Base-by-base conservation (phyloP, 2,888 invertebrate genomes). In the Chloroclysta siterata region DNA sequence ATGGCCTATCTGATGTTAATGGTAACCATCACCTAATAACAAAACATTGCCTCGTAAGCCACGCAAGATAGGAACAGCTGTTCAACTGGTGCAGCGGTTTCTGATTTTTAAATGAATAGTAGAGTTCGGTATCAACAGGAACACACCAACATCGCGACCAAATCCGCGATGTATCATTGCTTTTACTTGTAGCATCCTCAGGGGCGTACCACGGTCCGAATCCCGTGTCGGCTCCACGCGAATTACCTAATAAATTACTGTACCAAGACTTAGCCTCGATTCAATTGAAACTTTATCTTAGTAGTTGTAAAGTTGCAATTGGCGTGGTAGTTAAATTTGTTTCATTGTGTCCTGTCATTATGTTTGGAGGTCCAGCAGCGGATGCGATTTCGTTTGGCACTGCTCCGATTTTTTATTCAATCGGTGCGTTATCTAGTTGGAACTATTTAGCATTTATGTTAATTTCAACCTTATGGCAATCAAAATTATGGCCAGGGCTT, bases 131-230 rank as follows among this genome's bases (percentile, higher is more conserved):
- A 0, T 70, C 15, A 81, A 82, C 73, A 70, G 65, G 83, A 87
- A 77, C 62, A 63, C 39, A 79, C 13, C 78, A 72, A 68, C 66
- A 66, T 77, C 79, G 87, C 88, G 89, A 87, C 88, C 83, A 87
- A 87, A 85, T 81, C 80, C 83, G 81, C 87, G 83, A 83, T 83
- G 87, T 89, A 89, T 89, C 88, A 88, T 85, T 88, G 88, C 85
- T 85, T 88, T 87, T 88, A 85, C 85, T 84, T 83, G 82, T 82
- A 82, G 82, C 87, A 83, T 88, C 88, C 87, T 88, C 82, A 85
- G 84, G 76, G 84, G 84, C 83, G 83, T 83, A 85, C 73, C 83
- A 80, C 83, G 80, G 79, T 79, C 77, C 82, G 77, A 78, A 80
- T 86, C 83, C 79, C 78, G 83, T 82, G 80, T 76, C 76, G 71